Conservation (phyloP, 2,113 vertebrate genomes). For the Gobius niger region DNA sequence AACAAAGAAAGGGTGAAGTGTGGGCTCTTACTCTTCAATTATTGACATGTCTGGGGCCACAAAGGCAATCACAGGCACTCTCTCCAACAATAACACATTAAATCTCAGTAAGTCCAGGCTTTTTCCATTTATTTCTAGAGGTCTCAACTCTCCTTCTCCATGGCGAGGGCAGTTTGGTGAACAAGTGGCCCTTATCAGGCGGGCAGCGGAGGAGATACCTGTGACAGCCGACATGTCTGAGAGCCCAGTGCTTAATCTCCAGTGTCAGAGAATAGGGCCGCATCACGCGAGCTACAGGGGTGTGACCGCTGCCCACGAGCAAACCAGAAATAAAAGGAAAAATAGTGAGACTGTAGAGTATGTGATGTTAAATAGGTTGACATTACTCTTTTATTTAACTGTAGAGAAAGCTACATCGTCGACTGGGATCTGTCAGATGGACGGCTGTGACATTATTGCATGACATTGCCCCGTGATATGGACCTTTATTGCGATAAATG, state of each 20-base stretch:
- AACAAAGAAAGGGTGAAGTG: background rate
- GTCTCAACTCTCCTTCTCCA: slow-evolving; percentile 25
- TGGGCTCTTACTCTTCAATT: slow-evolving; percentile 6
- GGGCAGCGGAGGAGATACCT: slow-evolving; percentile 57
- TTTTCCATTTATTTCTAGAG: slow-evolving; percentile 32
- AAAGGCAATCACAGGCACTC: slow-evolving; percentile 32
- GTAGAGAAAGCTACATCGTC: no score
- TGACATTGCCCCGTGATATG: no score
- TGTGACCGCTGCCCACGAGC: slow-evolving; percentile 36
- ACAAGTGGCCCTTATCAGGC: slow-evolving; percentile 67
- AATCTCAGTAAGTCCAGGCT: slow-evolving; percentile 25
- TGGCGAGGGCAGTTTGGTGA: slow-evolving; percentile 38
- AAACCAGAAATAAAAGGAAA: slow-evolving; percentile 41
- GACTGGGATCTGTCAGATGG: no score
- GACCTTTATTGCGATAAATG: background rate
- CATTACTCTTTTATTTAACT: no score
- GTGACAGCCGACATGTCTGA: slow-evolving; percentile 65
- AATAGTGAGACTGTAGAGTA: background rate
- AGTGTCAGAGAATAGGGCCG: slow-evolving; percentile 43
- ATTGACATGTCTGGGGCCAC: slow-evolving; percentile 28
- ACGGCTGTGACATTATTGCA: no score
- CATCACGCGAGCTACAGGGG: slow-evolving; percentile 42
- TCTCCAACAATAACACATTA: slow-evolving; percentile 36
- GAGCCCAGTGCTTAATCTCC: slow-evolving; percentile 69
- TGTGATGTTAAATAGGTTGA: no score